A percentile compares a stretch with the other conserved stretches of the same genome.
Conservation (phyloP, 1,140 invertebrate species). For the Anagrus nilaparvatae region DNA sequence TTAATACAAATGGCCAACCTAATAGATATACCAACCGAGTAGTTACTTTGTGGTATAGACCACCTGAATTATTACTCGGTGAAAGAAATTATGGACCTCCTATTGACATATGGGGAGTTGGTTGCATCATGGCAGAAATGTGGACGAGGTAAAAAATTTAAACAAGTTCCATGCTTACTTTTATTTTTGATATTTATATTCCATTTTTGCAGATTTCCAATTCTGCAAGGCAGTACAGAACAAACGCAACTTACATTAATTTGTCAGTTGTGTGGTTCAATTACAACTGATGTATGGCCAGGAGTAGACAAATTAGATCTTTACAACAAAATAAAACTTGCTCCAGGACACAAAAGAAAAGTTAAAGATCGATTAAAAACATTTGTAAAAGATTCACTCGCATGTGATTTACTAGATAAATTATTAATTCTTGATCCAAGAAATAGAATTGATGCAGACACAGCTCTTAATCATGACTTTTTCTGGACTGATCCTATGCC, state of each 20-base stretch:
- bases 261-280: conserved; percentile 85
- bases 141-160: conserved; percentile 59
- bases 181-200: background rate
- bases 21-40: conserved; percentile 90
- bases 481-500: conserved; percentile 93
- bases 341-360: conserved; percentile 75
- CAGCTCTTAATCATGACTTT: conserved; percentile 87
- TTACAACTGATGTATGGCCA: conserved; percentile 83
- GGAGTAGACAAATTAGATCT: conserved; percentile 80
- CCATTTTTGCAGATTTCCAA: conserved; percentile 41
- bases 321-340: conserved; percentile 76
- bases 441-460: conserved; percentile 76
- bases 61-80: conserved; percentile 74
- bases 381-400: conserved; percentile 72
- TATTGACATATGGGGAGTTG: conserved; percentile 95
- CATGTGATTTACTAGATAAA: conserved; percentile 82
- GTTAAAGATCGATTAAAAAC: no score
- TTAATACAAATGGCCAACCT: conserved; percentile 65
- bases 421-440: conserved; percentile 80
- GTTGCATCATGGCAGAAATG: conserved; percentile 97
- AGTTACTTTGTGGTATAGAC: conserved; percentile 93
- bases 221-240: conserved; percentile 79
- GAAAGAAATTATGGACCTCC: conserved; percentile 86
- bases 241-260: conserved; percentile 88
- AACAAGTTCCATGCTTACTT: background rate